A percentile compares a stretch with the other conserved stretches of the same genome.
phyloP scores from a whole-genome alignment of 23 tunicate species.

The Trididemnum nubilum region DNA sequence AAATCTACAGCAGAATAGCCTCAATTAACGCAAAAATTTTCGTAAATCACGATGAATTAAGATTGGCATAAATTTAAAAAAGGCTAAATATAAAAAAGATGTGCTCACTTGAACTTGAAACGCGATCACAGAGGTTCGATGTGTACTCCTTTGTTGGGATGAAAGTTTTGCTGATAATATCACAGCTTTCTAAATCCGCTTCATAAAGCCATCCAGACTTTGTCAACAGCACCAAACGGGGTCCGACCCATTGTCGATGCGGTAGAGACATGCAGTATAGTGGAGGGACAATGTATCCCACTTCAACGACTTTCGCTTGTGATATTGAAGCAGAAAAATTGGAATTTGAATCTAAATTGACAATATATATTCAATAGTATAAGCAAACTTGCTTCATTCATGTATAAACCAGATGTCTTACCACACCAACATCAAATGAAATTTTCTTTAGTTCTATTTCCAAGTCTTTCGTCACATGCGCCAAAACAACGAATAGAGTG shows the following conservation, averaged over 20 bases:
- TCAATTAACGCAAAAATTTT: no score
- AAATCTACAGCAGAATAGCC: no score
- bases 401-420: no score
- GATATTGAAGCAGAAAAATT: background rate
- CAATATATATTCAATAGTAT: background rate
- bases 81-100: no score
- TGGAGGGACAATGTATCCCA: constrained; percentile 32
- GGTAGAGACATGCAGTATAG: background rate
- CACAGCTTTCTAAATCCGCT: constrained; percentile 43
- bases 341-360: background rate
- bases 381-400: no score
- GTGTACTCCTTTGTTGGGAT: constrained; percentile 59
- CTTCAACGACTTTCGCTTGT: constrained; percentile 29
- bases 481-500: no score
- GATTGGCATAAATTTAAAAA: no score
- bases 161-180: constrained; percentile 44
- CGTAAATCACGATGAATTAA: no score
- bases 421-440: no score
- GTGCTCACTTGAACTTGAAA: no score
- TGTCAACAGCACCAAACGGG: constrained; percentile 40
- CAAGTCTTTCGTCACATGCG: no score
- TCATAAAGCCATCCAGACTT: constrained; percentile 82
- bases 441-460: no score
- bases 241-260: background rate
- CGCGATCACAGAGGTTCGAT: background rate